Evolutionary conservation across 2,797 vertebrate species (phyloP), one percentile per base, ranked within the genome.

Genomic region (Psittacula derbiana): DNA sequence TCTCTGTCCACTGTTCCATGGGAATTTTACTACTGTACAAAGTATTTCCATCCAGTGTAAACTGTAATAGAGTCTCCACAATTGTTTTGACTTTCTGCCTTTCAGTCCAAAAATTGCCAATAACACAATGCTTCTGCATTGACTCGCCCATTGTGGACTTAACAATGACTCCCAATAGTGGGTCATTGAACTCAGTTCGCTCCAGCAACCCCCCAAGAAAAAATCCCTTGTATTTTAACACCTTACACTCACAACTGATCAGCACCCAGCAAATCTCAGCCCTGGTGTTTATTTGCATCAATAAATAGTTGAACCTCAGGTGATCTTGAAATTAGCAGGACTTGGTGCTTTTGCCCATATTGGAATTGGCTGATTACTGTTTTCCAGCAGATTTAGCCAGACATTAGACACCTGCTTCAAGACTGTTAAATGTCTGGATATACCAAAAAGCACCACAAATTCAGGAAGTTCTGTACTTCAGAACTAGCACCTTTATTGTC

Each of bases 1-100:
- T 3, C 3, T 38, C 52, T 25, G 30, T 25, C 60, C 84, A 55
- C 40, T 6, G 43, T 62, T 49, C 27, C 47, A 58, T 1, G 0
- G 70, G 36, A 84, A 60, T 84, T 75, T 55, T 31, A 43, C n/a
- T 20, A 0, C 3, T 24, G n/a, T 8, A 46, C n/a, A 30, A 49
- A 61, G 52, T 8, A 33, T 40, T 46, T 52, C 74, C 46, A 44
- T 3, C 1, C 21, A 18, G 1, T 1, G 19, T 1, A 25, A 57
- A 50, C 53, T 55, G 24, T 0, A 27, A 38, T 2, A 43, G 17
- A 47, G 72, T 44, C 40, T 58, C 84, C 30, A 7, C 0, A 2
- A 84, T 15, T 1, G 0, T 66, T 66, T 20, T 21, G 65, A 47
- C n/a, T 91, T 93, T 20, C 76, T 80, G 84, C 81, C 75, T 83